Evolutionary conservation across 2,797 vertebrate genomes (phyloP), one percentile per base, ranked within the genome.

Genomic region (Sebastes trivittatus): DNA sequence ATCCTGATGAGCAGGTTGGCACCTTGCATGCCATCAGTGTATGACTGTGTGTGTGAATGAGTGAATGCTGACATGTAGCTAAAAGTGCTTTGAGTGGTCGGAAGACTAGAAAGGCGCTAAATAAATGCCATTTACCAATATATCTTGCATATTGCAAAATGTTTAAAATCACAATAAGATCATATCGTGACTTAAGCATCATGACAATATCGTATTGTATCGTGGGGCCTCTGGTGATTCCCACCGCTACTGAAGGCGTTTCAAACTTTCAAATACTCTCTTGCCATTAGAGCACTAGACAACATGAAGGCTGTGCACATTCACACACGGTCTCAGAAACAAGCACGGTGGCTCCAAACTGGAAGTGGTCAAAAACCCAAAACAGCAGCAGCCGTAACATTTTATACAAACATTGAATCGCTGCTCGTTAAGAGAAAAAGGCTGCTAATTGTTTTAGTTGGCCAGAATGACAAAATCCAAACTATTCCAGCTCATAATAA

Each of bases 371-470:
- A 16, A 76, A 52, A 59, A 74, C 30, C 62, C 75, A 55, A 42
- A 77, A 29, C 25, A n/a, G 30, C n/a, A 62, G 56, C 46, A 73
- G 62, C 34, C 71, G 32, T 74, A 11, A 78, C 25, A 52, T 59
- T 68, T 58, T 34, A 54, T 10, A 59, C 22, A 56, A 66, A 81
- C 69, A 32, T 1, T 6, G 23, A 69, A 70, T 56, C 6, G 27
- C 2, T n/a, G 22, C 42, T 34, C 23, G 18, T 61, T 65, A 72
- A 29, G 14, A 66, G 27, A 32, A 68, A 49, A 3, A 49, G 42
- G 5, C 11, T 63, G 18, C 9, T 29, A 60, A 80, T 56, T 75
- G 56, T 75, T 85, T 66, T 22, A 30, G 58, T 49, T 75, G 66
- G 62, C 52, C 30, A 2, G n/a, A 46, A 64, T 25, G 18, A 63